Percentiles rank a stretch among this genome's conserved stretches.
These are phyloP conservation scores for Neosilurus hyrtlii DNA, from an alignment of 2,797 vertebrate genomes.

Conservation along the genomic window DNA sequence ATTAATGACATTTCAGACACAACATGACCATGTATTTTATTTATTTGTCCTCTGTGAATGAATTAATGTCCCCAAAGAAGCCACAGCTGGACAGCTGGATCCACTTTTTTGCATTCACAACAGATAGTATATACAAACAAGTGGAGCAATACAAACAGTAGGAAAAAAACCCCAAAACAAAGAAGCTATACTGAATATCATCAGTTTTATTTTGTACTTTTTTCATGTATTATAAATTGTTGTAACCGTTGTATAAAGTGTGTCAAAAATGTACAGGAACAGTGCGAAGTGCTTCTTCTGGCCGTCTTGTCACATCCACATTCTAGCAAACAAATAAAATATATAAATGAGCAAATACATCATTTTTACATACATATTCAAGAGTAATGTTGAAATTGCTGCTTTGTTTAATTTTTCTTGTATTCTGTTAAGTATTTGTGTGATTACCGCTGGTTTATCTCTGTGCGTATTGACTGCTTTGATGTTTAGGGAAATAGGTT, in stretches of 20 bases:
- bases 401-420: neutral
- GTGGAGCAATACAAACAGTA: neutral
- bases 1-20: neutral
- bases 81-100: too few species aligned
- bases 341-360: neutral
- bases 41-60: constrained; percentile 6
- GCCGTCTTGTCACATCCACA: constrained; percentile 71
- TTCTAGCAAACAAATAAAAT: constrained; percentile 64
- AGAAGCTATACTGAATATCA: neutral
- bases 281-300: constrained; percentile 77
- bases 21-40: neutral
- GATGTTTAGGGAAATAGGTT: constrained; percentile 73
- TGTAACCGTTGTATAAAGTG: neutral
- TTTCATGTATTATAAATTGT: too few species aligned
- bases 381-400: neutral
- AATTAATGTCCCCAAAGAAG: neutral
- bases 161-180: neutral
- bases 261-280: constrained; percentile 70
- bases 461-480: constrained; percentile 79
- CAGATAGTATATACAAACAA: neutral
- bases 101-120: too few species aligned
- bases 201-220: neutral
- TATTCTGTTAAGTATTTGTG: neutral
- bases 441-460: constrained; percentile 70
- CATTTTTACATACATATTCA: neutral